Evolutionary conservation across 2,888 invertebrate genomes (phyloP).

Genomic region (Andrena marginata): DNA sequence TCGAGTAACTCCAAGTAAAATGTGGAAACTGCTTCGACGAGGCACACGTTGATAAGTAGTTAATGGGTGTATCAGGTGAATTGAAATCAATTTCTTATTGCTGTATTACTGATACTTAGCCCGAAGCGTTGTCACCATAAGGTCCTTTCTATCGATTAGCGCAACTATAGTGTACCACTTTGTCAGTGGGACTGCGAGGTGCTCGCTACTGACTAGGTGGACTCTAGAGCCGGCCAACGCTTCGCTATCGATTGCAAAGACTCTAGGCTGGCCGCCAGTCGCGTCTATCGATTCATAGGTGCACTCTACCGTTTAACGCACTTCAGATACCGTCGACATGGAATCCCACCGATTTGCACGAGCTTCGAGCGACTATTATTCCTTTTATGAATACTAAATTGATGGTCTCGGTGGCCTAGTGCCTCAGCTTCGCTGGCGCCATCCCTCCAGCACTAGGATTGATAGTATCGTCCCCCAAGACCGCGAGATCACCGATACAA

Average conservation of each 20-base stretch:
- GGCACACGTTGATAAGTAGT: no score
- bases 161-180: background rate
- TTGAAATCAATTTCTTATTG: no score
- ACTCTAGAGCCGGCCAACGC: background rate
- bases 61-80: no score
- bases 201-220: background rate
- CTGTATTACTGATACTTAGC: background rate
- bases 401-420: background rate
- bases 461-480: background rate
- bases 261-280: background rate
- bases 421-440: background rate
- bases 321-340: background rate
- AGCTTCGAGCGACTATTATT: background rate
- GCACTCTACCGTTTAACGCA: background rate
- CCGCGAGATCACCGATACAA: slow-evolving; percentile 1
- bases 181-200: background rate
- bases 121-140: background rate
- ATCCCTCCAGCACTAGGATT: background rate
- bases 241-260: slow-evolving; percentile 2
- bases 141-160: slow-evolving; percentile 24
- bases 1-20: no score
- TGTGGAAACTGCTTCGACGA: no score
- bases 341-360: background rate
- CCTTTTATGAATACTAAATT: background rate
- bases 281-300: background rate